Evolutionary conservation across 1,140 invertebrate genomes (phyloP), one percentile per base, ranked within the genome.

Genomic region (Hermetia illucens): DNA sequence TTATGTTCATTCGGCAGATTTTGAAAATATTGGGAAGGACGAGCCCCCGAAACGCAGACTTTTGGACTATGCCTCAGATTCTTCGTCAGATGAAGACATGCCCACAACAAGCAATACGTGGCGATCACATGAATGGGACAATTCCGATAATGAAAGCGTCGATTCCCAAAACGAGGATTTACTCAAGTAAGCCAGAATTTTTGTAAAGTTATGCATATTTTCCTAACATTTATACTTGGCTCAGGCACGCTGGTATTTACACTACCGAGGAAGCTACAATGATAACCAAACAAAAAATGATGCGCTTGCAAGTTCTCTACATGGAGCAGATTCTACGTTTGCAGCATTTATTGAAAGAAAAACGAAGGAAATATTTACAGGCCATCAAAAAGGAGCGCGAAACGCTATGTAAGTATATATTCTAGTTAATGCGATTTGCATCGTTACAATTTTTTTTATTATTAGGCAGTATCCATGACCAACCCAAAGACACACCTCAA

Each of bases 231-330:
- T 30, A 15, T 3, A n/a, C 24, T 37, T 44, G 30, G 0, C 8
- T 54, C 61, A 83, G 80, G 62, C 80, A 88, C 63, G 85, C 86
- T 19, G 83, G 82, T 15, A 77, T 90, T 1, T 91, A 78, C 52
- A 89, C 88, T 1, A 78, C 80, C 0, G 84, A 92, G 52, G 88
- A 93, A 61, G 80, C 84, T 1, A 76, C 84, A 6, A 68, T 72
- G 34, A 76, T 89, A 33, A 73, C 84, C 1, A 67, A 77, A 44
- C 74, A 80, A 37, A 86, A 86, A 51, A 57, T 93, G 39, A 74
- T 79, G 6, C 68, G 76, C 32, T 61, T 94, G 6, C 86, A 91
- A 50, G 71, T 75, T 0, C 64, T 91, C 13, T 94, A 93, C 49
- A 77, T 86, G 33, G 75, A 81, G 21, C 84, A 93, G 54, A 82